phyloP scores from a whole-genome alignment of 2,113 vertebrate genomes.

The Pungitius pungitius region DNA sequence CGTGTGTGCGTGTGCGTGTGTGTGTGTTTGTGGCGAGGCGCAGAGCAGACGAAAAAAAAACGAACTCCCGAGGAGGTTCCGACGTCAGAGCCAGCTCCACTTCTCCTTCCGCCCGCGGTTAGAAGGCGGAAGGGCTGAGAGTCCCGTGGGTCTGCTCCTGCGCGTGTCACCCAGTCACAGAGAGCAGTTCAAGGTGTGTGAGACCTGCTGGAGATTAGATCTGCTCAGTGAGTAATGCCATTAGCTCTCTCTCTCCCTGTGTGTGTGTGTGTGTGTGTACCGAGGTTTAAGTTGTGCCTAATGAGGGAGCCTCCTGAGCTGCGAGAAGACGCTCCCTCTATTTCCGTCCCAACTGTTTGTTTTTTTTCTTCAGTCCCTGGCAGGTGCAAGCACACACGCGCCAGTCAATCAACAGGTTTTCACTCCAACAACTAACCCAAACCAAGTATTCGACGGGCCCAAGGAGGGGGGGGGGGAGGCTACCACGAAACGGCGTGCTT shows the following conservation, averaged over 20 bases:
- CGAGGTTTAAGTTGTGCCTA: conserved; percentile 41
- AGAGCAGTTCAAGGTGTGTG: not conserved
- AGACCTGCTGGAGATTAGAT: conserved; percentile 45
- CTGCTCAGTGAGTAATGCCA: conserved; percentile 53
- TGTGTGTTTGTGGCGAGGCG: too few species aligned
- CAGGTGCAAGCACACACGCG: not conserved
- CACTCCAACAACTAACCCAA: not conserved
- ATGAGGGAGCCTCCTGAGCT: conserved; percentile 32
- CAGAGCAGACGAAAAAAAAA: conserved; percentile 34
- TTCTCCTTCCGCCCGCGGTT: conserved; percentile 29
- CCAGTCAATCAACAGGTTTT: conserved; percentile 19
- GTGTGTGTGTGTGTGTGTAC: not conserved
- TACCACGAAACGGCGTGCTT: too few species aligned
- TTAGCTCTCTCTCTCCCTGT: conserved; percentile 38
- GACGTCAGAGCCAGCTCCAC: conserved; percentile 26
- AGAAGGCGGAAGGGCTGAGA: conserved; percentile 8
- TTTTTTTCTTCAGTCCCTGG: conserved; percentile 14
- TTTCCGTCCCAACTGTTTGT: conserved; percentile 23
- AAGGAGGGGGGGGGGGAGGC: too few species aligned
- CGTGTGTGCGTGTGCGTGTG: too few species aligned
- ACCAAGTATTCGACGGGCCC: too few species aligned
- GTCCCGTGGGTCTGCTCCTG: too few species aligned
- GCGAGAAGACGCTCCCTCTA: conserved; percentile 47
- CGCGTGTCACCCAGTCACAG: too few species aligned
- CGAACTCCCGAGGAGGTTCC: conserved; percentile 17